Conservation (phyloP, 2,113 vertebrate species). For the Hiodon tergisus region DNA sequence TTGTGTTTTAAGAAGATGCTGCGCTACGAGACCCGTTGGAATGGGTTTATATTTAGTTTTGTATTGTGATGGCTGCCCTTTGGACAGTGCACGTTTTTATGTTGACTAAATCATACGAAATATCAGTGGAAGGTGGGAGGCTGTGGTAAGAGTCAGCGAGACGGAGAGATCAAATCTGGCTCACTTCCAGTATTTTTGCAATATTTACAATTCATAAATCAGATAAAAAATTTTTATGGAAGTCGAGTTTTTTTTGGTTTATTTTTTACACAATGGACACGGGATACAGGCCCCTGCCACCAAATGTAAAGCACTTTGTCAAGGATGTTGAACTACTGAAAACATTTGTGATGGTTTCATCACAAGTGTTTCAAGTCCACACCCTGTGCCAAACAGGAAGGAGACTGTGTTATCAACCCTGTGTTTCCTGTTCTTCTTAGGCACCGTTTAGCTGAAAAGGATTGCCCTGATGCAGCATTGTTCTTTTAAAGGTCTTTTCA, state of each 20-base stretch:
- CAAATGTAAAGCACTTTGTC: slow-evolving; percentile 22
- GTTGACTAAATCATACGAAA: too few species aligned
- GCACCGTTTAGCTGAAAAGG: neutral
- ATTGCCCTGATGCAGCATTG: slow-evolving; percentile 6
- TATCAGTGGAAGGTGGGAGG: too few species aligned
- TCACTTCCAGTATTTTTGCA: too few species aligned
- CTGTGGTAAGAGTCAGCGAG: too few species aligned
- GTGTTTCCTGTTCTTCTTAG: slow-evolving; percentile 18
- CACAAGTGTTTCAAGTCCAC: slow-evolving; percentile 36
- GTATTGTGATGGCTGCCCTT: too few species aligned
- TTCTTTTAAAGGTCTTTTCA: neutral
- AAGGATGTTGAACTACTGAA: slow-evolving; percentile 32
- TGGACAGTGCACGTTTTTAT: too few species aligned
- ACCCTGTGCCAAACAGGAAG: slow-evolving; percentile 47
- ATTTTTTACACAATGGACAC: slow-evolving; percentile 11
- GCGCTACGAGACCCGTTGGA: too few species aligned
- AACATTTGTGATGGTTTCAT: slow-evolving; percentile 36
- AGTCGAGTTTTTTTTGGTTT: slow-evolving; percentile 1
- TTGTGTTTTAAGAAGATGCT: too few species aligned
- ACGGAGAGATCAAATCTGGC: too few species aligned
- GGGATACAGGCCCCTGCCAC: neutral
- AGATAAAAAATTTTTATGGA: too few species aligned
- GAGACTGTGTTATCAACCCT: slow-evolving; percentile 39
- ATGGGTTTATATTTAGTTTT: too few species aligned
- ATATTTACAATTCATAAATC: too few species aligned